These are phyloP conservation scores for Balanococcus diminutus DNA, from an alignment of 2,888 invertebrate genomes.

Conservation along the genomic window DNA sequence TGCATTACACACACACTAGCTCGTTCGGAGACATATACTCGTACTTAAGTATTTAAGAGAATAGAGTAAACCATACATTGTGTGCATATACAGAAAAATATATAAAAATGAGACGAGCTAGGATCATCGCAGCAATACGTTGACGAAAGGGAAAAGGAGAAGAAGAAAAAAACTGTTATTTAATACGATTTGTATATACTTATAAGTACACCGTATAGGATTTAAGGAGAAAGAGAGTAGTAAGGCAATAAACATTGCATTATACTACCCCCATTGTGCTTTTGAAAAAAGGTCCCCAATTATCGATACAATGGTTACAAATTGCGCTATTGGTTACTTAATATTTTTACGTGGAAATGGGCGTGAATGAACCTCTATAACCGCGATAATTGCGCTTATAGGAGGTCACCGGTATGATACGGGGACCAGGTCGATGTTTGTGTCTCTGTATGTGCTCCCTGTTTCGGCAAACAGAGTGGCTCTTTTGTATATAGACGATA, in stretches of 20 bases:
- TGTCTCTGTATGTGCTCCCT: not conserved
- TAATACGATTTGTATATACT: not conserved
- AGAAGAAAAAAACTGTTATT: conserved; percentile 16
- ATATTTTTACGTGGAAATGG: conserved; percentile 48
- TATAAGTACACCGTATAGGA: too few relatives aligned
- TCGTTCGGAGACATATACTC: too few relatives aligned
- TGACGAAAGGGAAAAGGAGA: not conserved
- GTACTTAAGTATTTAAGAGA: not conserved
- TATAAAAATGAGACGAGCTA: too few relatives aligned
- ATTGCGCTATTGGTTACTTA: conserved; percentile 49
- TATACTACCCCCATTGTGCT: not conserved
- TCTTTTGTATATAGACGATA: not conserved
- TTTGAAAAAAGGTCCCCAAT: not conserved
- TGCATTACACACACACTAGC: not conserved
- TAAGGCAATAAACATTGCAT: conserved; percentile 28
- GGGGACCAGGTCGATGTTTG: not conserved
- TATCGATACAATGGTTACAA: conserved; percentile 21
- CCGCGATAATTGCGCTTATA: conserved; percentile 37
- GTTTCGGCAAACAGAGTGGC: not conserved
- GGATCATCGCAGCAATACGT: not conserved
- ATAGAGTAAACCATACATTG: not conserved
- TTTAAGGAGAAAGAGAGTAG: not conserved
- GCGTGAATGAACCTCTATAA: conserved; percentile 51
- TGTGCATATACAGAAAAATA: not conserved
- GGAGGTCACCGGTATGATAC: conserved; percentile 35